phyloP scores from a whole-genome alignment of 1,140 invertebrate genomes.

The Drosophila guanche region DNA sequence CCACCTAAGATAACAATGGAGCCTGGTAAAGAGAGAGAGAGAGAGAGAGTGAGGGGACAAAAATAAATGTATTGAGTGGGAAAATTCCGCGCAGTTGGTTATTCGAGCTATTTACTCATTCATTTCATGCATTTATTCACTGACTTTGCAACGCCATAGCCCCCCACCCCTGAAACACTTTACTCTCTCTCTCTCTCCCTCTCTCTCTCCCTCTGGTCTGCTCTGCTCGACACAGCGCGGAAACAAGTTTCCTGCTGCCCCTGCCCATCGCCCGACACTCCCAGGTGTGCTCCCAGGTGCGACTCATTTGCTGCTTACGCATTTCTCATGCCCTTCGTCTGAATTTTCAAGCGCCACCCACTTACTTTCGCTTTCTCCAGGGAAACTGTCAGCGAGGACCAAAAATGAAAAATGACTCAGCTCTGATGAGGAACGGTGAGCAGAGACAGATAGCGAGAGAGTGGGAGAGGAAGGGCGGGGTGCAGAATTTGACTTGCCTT shows the following conservation, averaged over 20 bases:
- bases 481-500: neutral
- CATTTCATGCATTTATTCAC: conserved; percentile 80
- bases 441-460: neutral
- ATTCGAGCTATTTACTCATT: conserved; percentile 76
- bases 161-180: too few relatives aligned
- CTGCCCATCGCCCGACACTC: too few relatives aligned
- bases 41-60: neutral
- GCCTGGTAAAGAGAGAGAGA: neutral
- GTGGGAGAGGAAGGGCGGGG: neutral
- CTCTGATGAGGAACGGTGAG: conserved; percentile 7
- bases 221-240: neutral
- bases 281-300: conserved; percentile 48
- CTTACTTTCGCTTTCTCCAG: conserved; percentile 45
- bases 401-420: conserved; percentile 64
- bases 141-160: conserved; percentile 29
- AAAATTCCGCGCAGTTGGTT: conserved; percentile 70
- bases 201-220: too few relatives aligned
- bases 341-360: conserved; percentile 68
- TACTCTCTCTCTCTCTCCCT: too few relatives aligned
- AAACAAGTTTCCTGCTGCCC: too few relatives aligned
- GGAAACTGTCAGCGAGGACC: conserved; percentile 58
- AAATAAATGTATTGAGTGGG: conserved; percentile 24
- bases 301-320: conserved; percentile 66
- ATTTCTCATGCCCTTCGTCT: conserved; percentile 53
- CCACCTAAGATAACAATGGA: conserved; percentile 22